phyloP scores from a whole-genome alignment of 1,140 invertebrate genomes.

The Luehdorfia chinensis region DNA sequence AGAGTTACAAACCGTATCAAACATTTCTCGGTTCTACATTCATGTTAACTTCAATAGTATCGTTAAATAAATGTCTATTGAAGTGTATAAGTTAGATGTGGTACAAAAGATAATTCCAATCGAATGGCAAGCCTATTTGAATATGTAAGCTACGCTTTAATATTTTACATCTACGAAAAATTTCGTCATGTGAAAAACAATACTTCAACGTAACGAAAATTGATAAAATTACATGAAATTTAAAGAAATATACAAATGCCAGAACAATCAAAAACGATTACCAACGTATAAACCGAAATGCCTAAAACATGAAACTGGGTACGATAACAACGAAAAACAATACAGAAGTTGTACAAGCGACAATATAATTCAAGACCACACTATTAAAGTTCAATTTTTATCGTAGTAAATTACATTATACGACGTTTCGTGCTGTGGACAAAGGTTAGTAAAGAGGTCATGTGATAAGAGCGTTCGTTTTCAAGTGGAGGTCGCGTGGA shows the following conservation, averaged over 20 bases:
- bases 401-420: constrained; percentile 16
- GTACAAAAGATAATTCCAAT: too few relatives aligned
- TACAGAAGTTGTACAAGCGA: constrained; percentile 18
- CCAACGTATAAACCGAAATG: constrained; percentile 38
- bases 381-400: constrained; percentile 23
- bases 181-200: too few relatives aligned
- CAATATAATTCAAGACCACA: constrained; percentile 13
- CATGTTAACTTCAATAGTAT: too few relatives aligned
- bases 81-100: too few relatives aligned
- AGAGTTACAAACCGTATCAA: constrained; percentile 7
- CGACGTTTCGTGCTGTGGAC: constrained; percentile 22
- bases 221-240: too few relatives aligned
- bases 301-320: constrained; percentile 41
- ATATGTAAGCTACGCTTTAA: too few relatives aligned
- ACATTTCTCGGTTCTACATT: too few relatives aligned
- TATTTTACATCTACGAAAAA: too few relatives aligned
- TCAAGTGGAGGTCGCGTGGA: constrained; percentile 51
- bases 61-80: too few relatives aligned
- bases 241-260: constrained; percentile 14
- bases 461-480: constrained; percentile 50
- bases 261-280: constrained; percentile 29
- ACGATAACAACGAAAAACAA: constrained; percentile 48
- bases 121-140: too few relatives aligned
- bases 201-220: too few relatives aligned
- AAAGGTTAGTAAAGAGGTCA: constrained; percentile 61